Conservation (phyloP, 2,797 vertebrate genomes). For the Taeniopygia guttata region DNA sequence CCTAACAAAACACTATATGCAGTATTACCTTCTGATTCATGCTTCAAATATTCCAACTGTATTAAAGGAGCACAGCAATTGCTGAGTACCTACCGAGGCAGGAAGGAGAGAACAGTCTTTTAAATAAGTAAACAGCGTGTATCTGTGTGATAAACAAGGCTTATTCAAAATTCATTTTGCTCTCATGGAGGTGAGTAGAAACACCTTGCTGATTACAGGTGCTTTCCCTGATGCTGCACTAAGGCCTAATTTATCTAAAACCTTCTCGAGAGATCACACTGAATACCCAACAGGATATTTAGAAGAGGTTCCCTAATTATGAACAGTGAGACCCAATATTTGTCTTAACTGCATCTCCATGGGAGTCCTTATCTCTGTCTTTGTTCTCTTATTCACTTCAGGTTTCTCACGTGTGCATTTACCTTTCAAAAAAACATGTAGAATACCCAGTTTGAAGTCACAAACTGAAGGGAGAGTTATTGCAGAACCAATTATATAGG, state of each 20-base stretch:
- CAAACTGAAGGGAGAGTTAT: neutral
- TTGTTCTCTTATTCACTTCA: neutral
- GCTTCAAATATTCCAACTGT: neutral
- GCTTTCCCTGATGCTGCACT: neutral
- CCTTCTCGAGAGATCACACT: neutral
- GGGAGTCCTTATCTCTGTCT: neutral
- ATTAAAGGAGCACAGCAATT: neutral
- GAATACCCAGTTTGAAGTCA: neutral
- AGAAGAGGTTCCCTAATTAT: neutral
- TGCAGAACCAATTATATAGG: neutral
- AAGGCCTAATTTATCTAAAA: neutral
- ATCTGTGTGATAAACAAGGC: neutral
- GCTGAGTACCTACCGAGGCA: neutral
- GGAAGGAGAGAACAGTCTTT: neutral
- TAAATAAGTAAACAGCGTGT: neutral
- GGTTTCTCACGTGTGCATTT: neutral
- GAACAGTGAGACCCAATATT: neutral
- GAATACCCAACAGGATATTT: neutral
- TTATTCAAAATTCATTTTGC: neutral
- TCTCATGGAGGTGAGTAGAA: neutral
- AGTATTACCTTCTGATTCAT: neutral
- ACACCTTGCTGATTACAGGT: neutral
- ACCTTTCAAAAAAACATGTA: neutral
- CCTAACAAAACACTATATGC: neutral
- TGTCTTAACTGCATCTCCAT: neutral